phyloP scores from a whole-genome alignment of 2,113 vertebrate species.

The Fulmarus glacialis region DNA sequence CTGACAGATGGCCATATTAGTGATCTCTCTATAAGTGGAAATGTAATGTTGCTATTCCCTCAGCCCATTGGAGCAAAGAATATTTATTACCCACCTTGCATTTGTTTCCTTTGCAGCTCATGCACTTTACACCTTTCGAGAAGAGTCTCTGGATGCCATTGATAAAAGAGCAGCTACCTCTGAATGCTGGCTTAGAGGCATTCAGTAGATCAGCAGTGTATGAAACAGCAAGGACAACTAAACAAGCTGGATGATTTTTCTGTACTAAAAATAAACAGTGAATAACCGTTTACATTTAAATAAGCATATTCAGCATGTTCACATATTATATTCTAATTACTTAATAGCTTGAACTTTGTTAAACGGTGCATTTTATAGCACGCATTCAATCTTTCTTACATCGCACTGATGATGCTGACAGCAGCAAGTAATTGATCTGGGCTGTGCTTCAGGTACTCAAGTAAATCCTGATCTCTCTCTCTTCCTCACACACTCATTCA shows the following conservation, averaged over 20 bases:
- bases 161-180: not conserved
- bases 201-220: not conserved
- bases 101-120: slow-evolving; percentile 19
- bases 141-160: not conserved
- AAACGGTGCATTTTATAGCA: slow-evolving; percentile 31
- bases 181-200: not conserved
- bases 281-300: slow-evolving; percentile 54
- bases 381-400: slow-evolving; percentile 46
- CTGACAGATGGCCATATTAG: not conserved
- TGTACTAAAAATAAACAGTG: slow-evolving; percentile 56
- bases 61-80: not conserved
- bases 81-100: not conserved
- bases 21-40: not conserved
- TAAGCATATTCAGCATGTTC: slow-evolving; percentile 67
- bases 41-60: not conserved
- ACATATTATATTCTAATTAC: slow-evolving; percentile 64
- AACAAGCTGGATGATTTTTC: not conserved
- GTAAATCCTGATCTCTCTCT: slow-evolving; percentile 41
- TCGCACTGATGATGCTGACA: slow-evolving; percentile 35
- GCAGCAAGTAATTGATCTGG: slow-evolving; percentile 57
- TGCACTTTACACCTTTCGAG: not conserved
- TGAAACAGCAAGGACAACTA: slow-evolving; percentile 37
- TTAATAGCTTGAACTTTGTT: slow-evolving; percentile 63
- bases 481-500: slow-evolving; percentile 20
- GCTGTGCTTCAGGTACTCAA: slow-evolving; percentile 51